Evolutionary conservation across 2,888 invertebrate genomes (phyloP), one percentile per base, ranked within the genome.

Genomic region (Cheilosia pagana): DNA sequence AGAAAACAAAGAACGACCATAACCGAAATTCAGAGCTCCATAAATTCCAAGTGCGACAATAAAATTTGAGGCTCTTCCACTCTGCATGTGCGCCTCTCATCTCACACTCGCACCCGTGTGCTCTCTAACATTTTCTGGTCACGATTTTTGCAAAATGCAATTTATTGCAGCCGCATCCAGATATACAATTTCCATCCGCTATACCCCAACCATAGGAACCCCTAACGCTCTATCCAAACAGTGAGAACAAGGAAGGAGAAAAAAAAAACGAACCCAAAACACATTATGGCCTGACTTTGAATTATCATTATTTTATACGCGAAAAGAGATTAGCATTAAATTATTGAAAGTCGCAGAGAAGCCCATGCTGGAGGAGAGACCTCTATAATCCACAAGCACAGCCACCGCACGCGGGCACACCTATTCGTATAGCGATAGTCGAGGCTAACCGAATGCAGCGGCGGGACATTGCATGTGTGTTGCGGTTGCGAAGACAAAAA

Each of bases 291-390:
- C 83, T 79, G 79, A 79, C 83, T 85, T 85, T 79, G 79, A 79
- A 79, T 85, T 79, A 85, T 85, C 79, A 79, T 79, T 85, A 85
- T 85, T 75, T 79, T 85, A 85, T 85, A 85, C 79, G 79, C 83
- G 79, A 85, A 85, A 79, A 79, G 75, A 83, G 78, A 83, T 83
- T 75, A 83, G 83, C 79, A 83, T 83, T 79, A 83, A 83, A 83
- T 83, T 83, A 83, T 83, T 83, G 74, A 68, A 79, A 83, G 72
- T 68, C 82, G 43, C 67, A 72, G 57, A 31, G 72, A 72, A 68
- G 48, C 60, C 53, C 57, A 67, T 39, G 63, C 12, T 45, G 57
- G 25, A 53, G 59, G 59, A 74, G 59, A 74, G 39, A 57, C 62
- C 62, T 21, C 71, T 50, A 10, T 53, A 65, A 28, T 8, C 28